Evolutionary conservation across 2,113 vertebrate genomes (phyloP), one percentile per base, ranked within the genome.

Genomic region (Tragelaphus strepsiceros): DNA sequence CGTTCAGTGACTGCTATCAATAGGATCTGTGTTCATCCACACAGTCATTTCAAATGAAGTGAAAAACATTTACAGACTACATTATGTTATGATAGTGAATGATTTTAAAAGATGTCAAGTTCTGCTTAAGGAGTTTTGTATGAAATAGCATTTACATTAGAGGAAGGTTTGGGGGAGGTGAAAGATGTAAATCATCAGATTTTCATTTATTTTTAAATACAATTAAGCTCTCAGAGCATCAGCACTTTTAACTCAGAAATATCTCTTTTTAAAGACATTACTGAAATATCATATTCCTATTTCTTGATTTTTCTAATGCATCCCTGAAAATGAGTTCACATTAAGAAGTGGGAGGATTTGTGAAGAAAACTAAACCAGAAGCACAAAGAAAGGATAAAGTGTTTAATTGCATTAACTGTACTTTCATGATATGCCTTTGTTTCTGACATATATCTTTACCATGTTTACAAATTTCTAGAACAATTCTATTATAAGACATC

Each of bases 161-260:
- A 97, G 92, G 88, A 93, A 98, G 85, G 24, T 82, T 71, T 90
- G 49, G 91, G 89, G 84, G 67, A 80, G 49, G 61, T 87, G 30
- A 94, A 92, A 93, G 46, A 95, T 83, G 46, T 78, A 97, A 96
- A 86, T 85, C 82, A 87, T 74, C 90, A 96, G 90, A 92, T 80
- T 96, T 96, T 85, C 88, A 92, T 90, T 96, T 95, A 96, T 92
- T 95, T 97, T 97, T 98, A 97, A 98, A 96, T 61, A 98, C 17
- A 95, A 95, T 64, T 95, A 95, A 92, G 88, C n/a, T 80, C 95
- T 93, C 32, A n/a, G 88, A 96, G 83, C 81, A 96, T 49, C 53
- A 51, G 91, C 39, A 85, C 64, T 96, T 74, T 96, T 88, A 84
- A 96, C 71, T 92, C 59, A 90, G 46, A 96, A 92, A 90, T 87